A percentile compares a stretch with the other conserved stretches of the same genome.
Conservation (phyloP, 2,888 invertebrate species). For the Scelioninae gen. 2 region DNA sequence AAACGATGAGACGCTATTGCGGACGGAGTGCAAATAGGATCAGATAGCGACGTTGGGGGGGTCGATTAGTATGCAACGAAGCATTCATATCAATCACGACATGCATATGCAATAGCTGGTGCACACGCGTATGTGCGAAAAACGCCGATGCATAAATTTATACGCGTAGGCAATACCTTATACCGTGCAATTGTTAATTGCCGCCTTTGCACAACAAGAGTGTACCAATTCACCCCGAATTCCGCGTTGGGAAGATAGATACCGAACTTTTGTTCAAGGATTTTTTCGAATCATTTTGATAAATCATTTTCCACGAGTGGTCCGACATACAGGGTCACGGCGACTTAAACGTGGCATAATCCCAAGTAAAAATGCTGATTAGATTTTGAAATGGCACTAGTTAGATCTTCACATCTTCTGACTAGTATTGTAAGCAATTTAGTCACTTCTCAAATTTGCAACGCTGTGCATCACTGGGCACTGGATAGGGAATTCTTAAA, state of each 20-base stretch:
- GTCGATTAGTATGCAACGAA: conserved; percentile 73
- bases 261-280: too few relatives aligned
- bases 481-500: too few relatives aligned
- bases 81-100: conserved; percentile 74
- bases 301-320: too few relatives aligned
- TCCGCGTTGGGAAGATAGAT: conserved; percentile 38
- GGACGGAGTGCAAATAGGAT: conserved; percentile 70
- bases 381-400: too few relatives aligned
- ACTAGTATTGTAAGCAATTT: too few relatives aligned
- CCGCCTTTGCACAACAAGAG: conserved; percentile 60
- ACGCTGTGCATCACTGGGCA: too few relatives aligned
- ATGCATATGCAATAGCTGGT: conserved; percentile 71
- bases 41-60: conserved; percentile 67
- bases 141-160: conserved; percentile 70
- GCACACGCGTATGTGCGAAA: conserved; percentile 61
- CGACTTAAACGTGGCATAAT: too few relatives aligned
- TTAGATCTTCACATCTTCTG: too few relatives aligned
- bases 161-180: conserved; percentile 68
- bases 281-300: too few relatives aligned
- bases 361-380: too few relatives aligned
- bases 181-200: conserved; percentile 70
- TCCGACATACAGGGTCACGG: too few relatives aligned
- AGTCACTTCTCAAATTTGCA: too few relatives aligned
- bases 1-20: conserved; percentile 61
- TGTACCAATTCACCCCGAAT: conserved; percentile 55